Evolutionary conservation across 2,888 invertebrate genomes (phyloP).

Genomic region (Drosophila mercatorum): DNA sequence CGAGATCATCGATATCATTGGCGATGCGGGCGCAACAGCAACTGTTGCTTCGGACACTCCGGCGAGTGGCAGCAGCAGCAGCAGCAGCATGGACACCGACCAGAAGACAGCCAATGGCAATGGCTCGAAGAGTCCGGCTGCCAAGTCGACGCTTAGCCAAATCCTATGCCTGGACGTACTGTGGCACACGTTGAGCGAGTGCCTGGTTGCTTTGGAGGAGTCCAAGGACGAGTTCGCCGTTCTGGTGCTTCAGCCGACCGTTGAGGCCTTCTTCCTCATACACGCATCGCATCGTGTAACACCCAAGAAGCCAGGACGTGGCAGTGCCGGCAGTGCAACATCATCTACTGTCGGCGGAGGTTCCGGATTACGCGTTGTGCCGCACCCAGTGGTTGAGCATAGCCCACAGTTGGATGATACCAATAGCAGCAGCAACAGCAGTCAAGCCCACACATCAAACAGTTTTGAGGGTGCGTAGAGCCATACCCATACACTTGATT

Average conservation of each 20-base stretch:
- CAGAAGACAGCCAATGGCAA: constrained; percentile 19
- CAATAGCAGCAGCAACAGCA: constrained; percentile 37
- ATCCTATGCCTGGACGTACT: constrained; percentile 89
- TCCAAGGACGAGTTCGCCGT: constrained; percentile 95
- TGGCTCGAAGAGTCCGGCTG: constrained; percentile 5
- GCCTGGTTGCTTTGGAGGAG: constrained; percentile 91
- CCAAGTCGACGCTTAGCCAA: constrained; percentile 89
- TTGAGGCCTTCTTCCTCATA: constrained; percentile 95
- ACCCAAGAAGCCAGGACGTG: constrained; percentile 50
- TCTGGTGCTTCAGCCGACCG: constrained; percentile 92
- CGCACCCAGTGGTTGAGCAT: constrained; percentile 27
- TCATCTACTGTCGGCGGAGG: background rate
- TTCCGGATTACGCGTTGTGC: constrained; percentile 30
- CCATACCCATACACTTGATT: background rate
- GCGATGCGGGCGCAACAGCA: constrained; percentile 5
- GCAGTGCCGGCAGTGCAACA: background rate
- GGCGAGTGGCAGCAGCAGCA: background rate
- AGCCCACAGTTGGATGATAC: constrained; percentile 38
- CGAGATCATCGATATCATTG: constrained; percentile 35
- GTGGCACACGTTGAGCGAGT: constrained; percentile 92
- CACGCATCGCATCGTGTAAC: constrained; percentile 88
- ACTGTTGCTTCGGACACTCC: too few species aligned
- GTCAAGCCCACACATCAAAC: constrained; percentile 26
- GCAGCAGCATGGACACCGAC: constrained; percentile 30
- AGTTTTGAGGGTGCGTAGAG: constrained; percentile 50